These are phyloP conservation scores for Drosophila chauvacae DNA, from an alignment of 1,140 invertebrate species.

Conservation along the genomic window DNA sequence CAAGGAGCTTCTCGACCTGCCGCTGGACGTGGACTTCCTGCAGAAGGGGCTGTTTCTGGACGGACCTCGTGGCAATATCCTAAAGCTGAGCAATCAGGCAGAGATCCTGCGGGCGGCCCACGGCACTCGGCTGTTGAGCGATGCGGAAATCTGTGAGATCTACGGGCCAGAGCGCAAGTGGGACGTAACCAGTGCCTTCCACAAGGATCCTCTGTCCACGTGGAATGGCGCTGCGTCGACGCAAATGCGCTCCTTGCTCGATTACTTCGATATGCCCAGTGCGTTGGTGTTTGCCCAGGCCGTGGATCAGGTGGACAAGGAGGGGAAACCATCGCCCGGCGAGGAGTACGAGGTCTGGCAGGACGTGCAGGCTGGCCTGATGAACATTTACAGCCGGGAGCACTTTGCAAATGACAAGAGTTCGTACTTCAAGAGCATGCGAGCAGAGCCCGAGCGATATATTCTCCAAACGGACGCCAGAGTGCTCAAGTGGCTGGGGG, in stretches of 20 bases:
- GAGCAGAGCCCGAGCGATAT: slow-evolving; percentile 88
- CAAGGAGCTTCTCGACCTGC: slow-evolving; percentile 85
- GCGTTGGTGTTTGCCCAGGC: slow-evolving; percentile 89
- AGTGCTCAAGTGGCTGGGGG: slow-evolving; percentile 88
- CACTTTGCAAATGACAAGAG: slow-evolving; percentile 87
- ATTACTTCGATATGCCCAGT: slow-evolving; percentile 91
- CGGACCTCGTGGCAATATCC: slow-evolving; percentile 89
- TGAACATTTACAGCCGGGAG: slow-evolving; percentile 87
- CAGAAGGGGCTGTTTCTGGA: slow-evolving; percentile 92
- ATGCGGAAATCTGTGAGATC: slow-evolving; percentile 86
- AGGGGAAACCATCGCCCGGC: neutral
- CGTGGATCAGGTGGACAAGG: slow-evolving; percentile 89
- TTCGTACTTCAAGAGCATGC: slow-evolving; percentile 88
- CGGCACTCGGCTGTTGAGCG: slow-evolving; percentile 87
- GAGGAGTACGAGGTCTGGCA: slow-evolving; percentile 87
- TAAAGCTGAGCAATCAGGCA: slow-evolving; percentile 88
- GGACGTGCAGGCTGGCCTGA: slow-evolving; percentile 88
- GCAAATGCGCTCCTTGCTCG: slow-evolving; percentile 88
- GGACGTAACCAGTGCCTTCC: slow-evolving; percentile 86
- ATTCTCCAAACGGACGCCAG: slow-evolving; percentile 87
- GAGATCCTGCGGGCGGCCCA: slow-evolving; percentile 88
- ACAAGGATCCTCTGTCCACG: slow-evolving; percentile 86
- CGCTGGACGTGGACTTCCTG: slow-evolving; percentile 87
- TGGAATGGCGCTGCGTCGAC: slow-evolving; percentile 87
- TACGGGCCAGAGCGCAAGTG: slow-evolving; percentile 88